Evolutionary conservation across 2,888 invertebrate genomes (phyloP).

Genomic region (Parnassius smintheus): DNA sequence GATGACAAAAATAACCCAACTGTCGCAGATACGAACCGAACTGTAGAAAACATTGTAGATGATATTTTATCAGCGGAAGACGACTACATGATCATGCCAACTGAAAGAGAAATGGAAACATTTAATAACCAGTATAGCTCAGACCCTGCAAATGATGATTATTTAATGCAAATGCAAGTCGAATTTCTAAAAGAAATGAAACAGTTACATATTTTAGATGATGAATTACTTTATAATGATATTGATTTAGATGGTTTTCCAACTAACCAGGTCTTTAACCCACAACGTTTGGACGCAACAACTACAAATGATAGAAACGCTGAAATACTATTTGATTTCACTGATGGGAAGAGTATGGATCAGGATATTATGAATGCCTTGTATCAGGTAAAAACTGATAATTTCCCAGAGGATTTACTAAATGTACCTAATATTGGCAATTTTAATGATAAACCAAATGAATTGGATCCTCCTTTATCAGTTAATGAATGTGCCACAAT

Average conservation of each 20-base stretch:
- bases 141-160: constrained; percentile 49
- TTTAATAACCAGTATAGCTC: constrained; percentile 42
- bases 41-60: constrained; percentile 71
- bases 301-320: constrained; percentile 45
- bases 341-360: constrained; percentile 56
- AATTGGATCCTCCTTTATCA: constrained; percentile 45
- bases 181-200: constrained; percentile 71
- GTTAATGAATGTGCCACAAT: constrained; percentile 72
- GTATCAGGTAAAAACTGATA: constrained; percentile 54
- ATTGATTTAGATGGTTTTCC: constrained; percentile 70
- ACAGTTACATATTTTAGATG: constrained; percentile 65
- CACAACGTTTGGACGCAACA: constrained; percentile 46
- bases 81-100: constrained; percentile 64
- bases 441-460: constrained; percentile 39
- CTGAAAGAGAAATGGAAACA: constrained; percentile 47
- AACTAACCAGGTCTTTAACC: constrained; percentile 60
- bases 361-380: constrained; percentile 67
- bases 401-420: constrained; percentile 59
- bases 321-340: constrained; percentile 61
- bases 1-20: constrained; percentile 40
- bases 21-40: constrained; percentile 43
- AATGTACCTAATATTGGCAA: constrained; percentile 47
- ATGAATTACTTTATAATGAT: constrained; percentile 68
- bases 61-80: constrained; percentile 72
- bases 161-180: constrained; percentile 68